These are phyloP conservation scores for Pterostichus madidus DNA, from an alignment of 2,888 invertebrate species.

Conservation along the genomic window DNA sequence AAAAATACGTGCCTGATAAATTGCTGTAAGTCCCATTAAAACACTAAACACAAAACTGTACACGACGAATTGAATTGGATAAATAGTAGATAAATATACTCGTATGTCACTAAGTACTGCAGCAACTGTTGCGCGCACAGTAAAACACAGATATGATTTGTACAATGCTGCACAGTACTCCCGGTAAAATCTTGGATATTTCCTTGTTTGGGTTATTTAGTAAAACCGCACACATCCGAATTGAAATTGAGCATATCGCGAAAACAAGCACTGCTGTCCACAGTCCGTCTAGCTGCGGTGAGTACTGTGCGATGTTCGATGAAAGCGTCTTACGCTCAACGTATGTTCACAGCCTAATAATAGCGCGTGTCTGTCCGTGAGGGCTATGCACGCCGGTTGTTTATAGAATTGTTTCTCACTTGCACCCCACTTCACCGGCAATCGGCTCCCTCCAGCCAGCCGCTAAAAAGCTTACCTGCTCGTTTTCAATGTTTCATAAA, in stretches of 20 bases:
- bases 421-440: slow-evolving; percentile 68
- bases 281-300: slow-evolving; percentile 20
- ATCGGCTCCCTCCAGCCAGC: slow-evolving; percentile 42
- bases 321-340: slow-evolving; percentile 46
- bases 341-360: slow-evolving; percentile 64
- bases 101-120: slow-evolving; percentile 10
- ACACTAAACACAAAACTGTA: slow-evolving; percentile 19
- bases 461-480: slow-evolving; percentile 1
- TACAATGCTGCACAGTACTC: background rate
- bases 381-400: slow-evolving; percentile 67
- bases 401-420: slow-evolving; percentile 68
- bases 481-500: background rate
- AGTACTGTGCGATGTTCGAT: slow-evolving; percentile 45
- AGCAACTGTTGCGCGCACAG: slow-evolving; percentile 6
- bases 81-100: slow-evolving; percentile 1
- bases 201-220: slow-evolving; percentile 14
- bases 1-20: slow-evolving; percentile 37
- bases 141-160: slow-evolving; percentile 9
- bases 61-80: background rate
- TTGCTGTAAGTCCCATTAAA: slow-evolving; percentile 8
- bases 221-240: slow-evolving; percentile 47
- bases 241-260: background rate
- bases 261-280: slow-evolving; percentile 32
- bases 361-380: slow-evolving; percentile 66
- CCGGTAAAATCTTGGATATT: background rate